A percentile compares a stretch with the other conserved stretches of the same genome.
Conservation (phyloP, 2,113 vertebrate genomes). For the Micromys minutus region DNA sequence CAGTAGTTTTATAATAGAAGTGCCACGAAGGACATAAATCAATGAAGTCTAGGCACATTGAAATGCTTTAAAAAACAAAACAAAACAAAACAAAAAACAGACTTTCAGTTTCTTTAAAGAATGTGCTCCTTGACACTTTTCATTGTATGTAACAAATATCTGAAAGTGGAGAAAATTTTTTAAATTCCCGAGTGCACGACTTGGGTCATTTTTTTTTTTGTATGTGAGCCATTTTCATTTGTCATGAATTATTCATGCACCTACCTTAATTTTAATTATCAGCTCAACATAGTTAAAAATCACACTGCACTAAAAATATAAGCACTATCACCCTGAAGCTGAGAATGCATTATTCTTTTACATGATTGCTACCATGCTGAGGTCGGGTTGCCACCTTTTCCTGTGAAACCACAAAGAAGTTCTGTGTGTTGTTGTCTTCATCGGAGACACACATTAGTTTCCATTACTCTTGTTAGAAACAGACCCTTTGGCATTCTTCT, state of each 20-base stretch:
- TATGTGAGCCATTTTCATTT: constrained; percentile 75
- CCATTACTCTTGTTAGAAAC: constrained; percentile 65
- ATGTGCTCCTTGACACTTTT: background rate
- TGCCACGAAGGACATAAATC: background rate
- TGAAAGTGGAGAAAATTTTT: background rate
- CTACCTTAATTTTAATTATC: constrained; percentile 86
- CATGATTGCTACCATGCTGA: constrained; percentile 83
- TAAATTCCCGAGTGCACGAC: constrained; percentile 34
- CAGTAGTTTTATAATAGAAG: background rate
- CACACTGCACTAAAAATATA: constrained; percentile 83
- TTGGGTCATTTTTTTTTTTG: constrained; percentile 30
- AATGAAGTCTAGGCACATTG: background rate
- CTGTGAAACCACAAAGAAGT: constrained; percentile 74
- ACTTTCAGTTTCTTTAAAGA: constrained; percentile 35
- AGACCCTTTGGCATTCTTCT: constrained; percentile 50
- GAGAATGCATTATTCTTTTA: constrained; percentile 83
- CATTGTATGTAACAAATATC: background rate
- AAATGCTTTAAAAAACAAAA: constrained; percentile 29
- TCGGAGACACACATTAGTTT: constrained; percentile 31
- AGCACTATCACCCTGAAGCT: constrained; percentile 80
- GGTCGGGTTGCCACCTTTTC: constrained; percentile 79
- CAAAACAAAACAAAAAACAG: background rate
- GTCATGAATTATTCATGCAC: constrained; percentile 84
- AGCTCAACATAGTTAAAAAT: constrained; percentile 83
- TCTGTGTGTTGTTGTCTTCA: constrained; percentile 61